Evolutionary conservation across 53 echinoderm and acorn worm genomes (phyloP).

Genomic region (Mesocentrotus franciscanus): DNA sequence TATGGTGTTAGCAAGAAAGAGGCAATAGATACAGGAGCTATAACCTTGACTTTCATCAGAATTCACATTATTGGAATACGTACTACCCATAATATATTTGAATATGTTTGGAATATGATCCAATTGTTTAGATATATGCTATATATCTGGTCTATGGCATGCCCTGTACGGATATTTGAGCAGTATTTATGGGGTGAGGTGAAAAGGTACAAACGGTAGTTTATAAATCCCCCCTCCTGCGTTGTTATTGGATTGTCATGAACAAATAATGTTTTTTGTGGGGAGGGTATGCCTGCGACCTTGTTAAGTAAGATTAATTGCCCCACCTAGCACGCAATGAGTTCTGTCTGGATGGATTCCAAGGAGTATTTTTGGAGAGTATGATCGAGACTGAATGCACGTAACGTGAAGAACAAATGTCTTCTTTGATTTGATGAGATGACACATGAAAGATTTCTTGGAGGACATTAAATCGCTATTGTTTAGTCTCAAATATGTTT

Average conservation of each 20-base stretch:
- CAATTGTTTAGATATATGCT: constrained; percentile 11
- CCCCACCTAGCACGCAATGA: background rate
- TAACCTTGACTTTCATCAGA: background rate
- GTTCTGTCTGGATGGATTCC: background rate
- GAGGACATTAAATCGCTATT: background rate
- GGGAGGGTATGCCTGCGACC: background rate
- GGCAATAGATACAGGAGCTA: background rate
- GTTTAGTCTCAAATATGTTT: background rate
- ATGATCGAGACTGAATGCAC: background rate
- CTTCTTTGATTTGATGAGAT: background rate
- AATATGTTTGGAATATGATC: background rate
- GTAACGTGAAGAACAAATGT: background rate
- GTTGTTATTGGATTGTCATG: background rate
- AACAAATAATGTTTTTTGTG: background rate
- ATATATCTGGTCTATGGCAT: background rate
- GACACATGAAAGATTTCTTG: background rate
- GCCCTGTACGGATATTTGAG: background rate
- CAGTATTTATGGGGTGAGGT: background rate
- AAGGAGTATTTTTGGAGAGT: background rate
- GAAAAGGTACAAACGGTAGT: background rate
- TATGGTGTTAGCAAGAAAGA: background rate
- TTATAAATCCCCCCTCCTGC: constrained; percentile 28
- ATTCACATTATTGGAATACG: background rate
- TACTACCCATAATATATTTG: background rate
- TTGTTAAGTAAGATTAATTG: constrained; percentile 23